Conservation (phyloP, 64 coral and sea anemone species). For the Stichodactyla mertensii region DNA sequence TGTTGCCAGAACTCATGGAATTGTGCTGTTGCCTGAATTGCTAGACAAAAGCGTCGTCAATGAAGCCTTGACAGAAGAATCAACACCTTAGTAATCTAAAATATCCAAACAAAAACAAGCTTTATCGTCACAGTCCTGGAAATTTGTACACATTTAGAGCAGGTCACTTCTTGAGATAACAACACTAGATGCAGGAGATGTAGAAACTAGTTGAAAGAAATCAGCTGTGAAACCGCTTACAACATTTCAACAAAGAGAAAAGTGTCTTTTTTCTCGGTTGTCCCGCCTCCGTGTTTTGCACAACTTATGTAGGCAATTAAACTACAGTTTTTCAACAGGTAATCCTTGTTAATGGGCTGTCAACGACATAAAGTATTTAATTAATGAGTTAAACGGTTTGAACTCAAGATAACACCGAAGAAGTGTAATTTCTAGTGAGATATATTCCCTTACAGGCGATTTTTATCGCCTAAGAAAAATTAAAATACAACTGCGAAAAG, state of each 20-base stretch:
- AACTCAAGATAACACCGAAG: neutral
- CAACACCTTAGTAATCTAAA: neutral
- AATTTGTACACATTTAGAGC: neutral
- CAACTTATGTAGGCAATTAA: neutral
- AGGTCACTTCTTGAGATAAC: neutral
- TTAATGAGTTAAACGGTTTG: slow-evolving; percentile 25
- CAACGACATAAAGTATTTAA: neutral
- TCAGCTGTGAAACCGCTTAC: neutral
- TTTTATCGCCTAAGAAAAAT: too few species aligned
- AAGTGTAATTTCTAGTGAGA: too few species aligned
- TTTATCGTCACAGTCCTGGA: neutral
- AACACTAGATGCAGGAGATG: neutral
- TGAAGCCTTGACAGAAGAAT: neutral
- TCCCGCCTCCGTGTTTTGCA: neutral
- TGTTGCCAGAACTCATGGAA: too few species aligned
- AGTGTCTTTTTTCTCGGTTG: neutral
- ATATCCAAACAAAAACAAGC: neutral
- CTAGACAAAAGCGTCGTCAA: neutral
- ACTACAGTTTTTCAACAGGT: neutral
- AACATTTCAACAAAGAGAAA: neutral
- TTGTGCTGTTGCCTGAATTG: neutral
- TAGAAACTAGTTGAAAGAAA: neutral
- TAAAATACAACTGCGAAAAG: too few species aligned
- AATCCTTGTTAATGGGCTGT: slow-evolving; percentile 21
- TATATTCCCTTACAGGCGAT: too few species aligned